phyloP scores from a whole-genome alignment of 1,140 invertebrate genomes.

The Sycophaga agraensis region DNA sequence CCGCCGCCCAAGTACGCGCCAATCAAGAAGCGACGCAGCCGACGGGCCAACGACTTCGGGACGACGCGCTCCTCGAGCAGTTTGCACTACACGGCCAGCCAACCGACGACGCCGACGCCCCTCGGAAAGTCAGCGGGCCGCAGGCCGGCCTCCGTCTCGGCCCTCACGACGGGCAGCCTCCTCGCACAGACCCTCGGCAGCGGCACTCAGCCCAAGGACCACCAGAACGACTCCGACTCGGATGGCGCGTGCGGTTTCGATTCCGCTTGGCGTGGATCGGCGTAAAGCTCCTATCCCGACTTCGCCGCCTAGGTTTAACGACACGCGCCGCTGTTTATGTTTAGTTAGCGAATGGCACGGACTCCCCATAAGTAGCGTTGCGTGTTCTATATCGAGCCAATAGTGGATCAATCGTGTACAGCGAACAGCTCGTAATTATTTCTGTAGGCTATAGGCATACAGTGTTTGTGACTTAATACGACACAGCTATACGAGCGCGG shows the following conservation, averaged over 20 bases:
- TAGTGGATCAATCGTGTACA: too few species aligned
- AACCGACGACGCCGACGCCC: constrained; percentile 48
- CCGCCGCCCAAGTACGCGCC: constrained; percentile 69
- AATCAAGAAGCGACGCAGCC: constrained; percentile 65
- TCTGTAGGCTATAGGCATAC: too few species aligned
- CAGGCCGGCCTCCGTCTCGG: constrained; percentile 42
- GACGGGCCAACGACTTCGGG: constrained; percentile 61
- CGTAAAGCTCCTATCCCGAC: too few species aligned
- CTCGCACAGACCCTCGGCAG: constrained; percentile 39
- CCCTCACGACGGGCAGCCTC: constrained; percentile 61
- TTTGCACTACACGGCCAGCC: constrained; percentile 38
- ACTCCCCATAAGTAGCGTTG: too few species aligned
- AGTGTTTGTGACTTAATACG: too few species aligned
- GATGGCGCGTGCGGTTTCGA: constrained; percentile 82
- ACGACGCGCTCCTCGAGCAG: constrained; percentile 2
- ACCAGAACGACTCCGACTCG: constrained; percentile 69
- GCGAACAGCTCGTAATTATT: too few species aligned
- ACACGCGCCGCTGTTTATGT: too few species aligned
- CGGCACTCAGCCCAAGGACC: constrained; percentile 7
- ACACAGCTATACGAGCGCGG: too few species aligned
- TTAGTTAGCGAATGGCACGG: too few species aligned
- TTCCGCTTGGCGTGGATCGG: constrained; percentile 68
- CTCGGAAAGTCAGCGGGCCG: constrained; percentile 36
- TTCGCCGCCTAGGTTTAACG: too few species aligned
- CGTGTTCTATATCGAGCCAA: too few species aligned